Evolutionary conservation across 2,888 invertebrate species (phyloP).

Genomic region (Platycnemis pennipes): DNA sequence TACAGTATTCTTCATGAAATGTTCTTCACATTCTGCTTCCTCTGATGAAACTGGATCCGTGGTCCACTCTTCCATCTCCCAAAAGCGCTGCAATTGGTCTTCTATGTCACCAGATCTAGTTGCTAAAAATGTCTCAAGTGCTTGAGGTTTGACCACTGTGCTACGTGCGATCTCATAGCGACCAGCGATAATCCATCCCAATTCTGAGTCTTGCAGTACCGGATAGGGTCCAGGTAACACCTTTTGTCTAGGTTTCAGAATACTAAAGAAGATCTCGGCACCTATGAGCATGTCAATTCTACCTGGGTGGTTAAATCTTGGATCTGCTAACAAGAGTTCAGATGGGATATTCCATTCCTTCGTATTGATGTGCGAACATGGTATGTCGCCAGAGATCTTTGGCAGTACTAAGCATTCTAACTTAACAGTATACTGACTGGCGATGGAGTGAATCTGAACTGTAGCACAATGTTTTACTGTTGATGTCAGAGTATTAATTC

Average conservation of each 20-base stretch:
- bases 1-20: too few relatives aligned
- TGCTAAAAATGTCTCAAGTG: too few relatives aligned
- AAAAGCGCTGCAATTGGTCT: too few relatives aligned
- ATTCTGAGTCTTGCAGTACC: background rate
- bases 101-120: too few relatives aligned
- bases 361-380: too few relatives aligned
- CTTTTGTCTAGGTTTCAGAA: background rate
- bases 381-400: background rate
- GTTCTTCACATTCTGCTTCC: too few relatives aligned
- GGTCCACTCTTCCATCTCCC: too few relatives aligned
- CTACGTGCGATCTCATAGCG: too few relatives aligned
- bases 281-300: background rate
- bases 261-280: background rate
- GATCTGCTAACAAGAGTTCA: background rate
- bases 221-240: background rate
- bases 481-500: background rate
- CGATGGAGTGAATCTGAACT: background rate
- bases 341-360: background rate
- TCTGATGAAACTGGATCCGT: too few relatives aligned
- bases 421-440: background rate
- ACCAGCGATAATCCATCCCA: background rate
- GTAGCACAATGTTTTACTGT: background rate
- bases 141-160: too few relatives aligned
- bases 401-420: background rate
- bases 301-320: background rate